Conservation (phyloP, 2,888 invertebrate genomes). For the Callinectes sapidus region DNA sequence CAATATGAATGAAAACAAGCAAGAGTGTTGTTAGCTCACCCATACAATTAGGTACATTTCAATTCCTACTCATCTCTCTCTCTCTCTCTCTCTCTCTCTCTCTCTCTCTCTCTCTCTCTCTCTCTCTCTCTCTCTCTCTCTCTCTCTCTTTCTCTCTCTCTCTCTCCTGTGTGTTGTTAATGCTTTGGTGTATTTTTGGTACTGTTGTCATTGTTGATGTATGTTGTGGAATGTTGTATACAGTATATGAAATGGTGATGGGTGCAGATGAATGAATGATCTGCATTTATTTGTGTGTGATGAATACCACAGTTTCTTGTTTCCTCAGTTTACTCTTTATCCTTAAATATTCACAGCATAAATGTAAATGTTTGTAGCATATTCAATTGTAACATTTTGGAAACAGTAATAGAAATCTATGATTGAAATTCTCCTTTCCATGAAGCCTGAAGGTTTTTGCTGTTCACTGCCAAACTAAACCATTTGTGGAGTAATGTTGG, state of each 20-base stretch:
- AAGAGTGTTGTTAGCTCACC: too few relatives aligned
- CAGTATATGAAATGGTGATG: background rate
- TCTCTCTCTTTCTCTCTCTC: slow-evolving; percentile 21
- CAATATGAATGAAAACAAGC: background rate
- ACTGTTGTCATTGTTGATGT: background rate
- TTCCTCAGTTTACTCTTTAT: background rate
- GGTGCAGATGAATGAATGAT: background rate
- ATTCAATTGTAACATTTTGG: background rate
- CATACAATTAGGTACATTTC: background rate
- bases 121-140: slow-evolving; percentile 25
- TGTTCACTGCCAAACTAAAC: background rate
- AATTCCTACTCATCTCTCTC: background rate
- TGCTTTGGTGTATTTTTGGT: background rate
- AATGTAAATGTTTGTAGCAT: background rate
- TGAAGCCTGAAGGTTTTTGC: background rate
- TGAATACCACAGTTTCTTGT: background rate
- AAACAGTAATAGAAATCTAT: background rate
- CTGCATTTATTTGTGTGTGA: background rate
- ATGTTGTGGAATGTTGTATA: background rate
- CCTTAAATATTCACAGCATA: background rate
- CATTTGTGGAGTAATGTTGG: background rate
- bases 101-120: slow-evolving; percentile 25
- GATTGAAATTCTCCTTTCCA: background rate
- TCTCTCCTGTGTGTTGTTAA: background rate
- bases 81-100: slow-evolving; percentile 19